Evolutionary conservation across 2,113 vertebrate species (phyloP).

Genomic region (Apeltes quadracus): DNA sequence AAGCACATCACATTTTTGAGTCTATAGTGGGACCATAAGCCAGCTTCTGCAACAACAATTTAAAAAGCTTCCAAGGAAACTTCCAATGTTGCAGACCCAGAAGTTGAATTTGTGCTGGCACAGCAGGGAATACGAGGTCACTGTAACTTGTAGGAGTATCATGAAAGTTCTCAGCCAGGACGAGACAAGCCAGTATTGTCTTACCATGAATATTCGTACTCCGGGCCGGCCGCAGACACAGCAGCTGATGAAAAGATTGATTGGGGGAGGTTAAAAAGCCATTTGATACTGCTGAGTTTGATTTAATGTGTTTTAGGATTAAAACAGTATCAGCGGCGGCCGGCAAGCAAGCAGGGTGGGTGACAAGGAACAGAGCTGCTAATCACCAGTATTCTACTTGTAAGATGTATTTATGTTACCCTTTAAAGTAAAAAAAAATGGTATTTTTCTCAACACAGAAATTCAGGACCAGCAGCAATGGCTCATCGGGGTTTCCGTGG

Average conservation of each 20-base stretch:
- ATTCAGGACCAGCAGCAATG: slow-evolving; percentile 32
- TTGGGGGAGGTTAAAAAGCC: slow-evolving; percentile 71
- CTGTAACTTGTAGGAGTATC: slow-evolving; percentile 49
- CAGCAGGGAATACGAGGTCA: slow-evolving; percentile 11
- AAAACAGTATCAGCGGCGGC: slow-evolving; percentile 57
- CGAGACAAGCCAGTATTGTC: slow-evolving; percentile 73
- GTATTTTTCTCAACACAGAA: slow-evolving; percentile 31
- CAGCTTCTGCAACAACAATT: neutral
- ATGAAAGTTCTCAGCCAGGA: slow-evolving; percentile 55
- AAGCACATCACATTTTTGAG: neutral
- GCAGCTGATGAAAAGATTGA: slow-evolving; percentile 75
- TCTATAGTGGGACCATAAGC: neutral
- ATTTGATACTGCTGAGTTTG: slow-evolving; percentile 69
- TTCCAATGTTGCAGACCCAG: slow-evolving; percentile 19
- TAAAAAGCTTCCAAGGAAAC: slow-evolving; percentile 15
- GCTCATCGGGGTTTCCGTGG: slow-evolving; percentile 56
- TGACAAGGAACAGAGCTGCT: slow-evolving; percentile 62
- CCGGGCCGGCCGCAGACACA: slow-evolving; percentile 47
- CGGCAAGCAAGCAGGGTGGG: slow-evolving; percentile 12
- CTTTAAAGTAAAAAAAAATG: slow-evolving; percentile 8
- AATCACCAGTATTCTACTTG: slow-evolving; percentile 45
- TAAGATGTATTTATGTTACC: slow-evolving; percentile 21
- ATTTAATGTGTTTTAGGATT: slow-evolving; percentile 66
- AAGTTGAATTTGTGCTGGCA: slow-evolving; percentile 26
- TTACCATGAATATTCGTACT: slow-evolving; percentile 80